Base-by-base conservation (phyloP, 2,797 vertebrate species). In the Cossypha heuglini region DNA sequence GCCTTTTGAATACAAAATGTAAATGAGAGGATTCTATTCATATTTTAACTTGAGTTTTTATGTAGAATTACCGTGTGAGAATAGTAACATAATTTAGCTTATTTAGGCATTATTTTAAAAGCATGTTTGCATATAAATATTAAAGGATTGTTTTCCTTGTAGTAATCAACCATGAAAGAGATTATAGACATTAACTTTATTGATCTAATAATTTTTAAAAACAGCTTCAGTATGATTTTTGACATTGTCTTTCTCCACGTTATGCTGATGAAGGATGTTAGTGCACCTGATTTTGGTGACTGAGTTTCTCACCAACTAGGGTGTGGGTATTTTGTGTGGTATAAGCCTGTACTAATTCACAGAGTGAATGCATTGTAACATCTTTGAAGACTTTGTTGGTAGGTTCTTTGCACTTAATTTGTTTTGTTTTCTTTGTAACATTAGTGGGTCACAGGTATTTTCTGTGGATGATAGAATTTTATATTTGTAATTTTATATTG, bases 161-260 rank as follows among this genome's bases (percentile, higher is more conserved):
- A 43, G 51, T 58, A 45, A 69, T 74, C 18, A 64, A 10, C 28
- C 21, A 63, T 61, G 17, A 74, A 83, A 69, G 25, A 64, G 11
- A 45, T 31, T 0, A 21, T 21, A 16, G 3, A 28, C 5, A 9
- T 35, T 33, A 21, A 35, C 75, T 78, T 58, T 51, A 29, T 49
- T 61, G 11, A 28, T 15, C 6, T 28, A 68, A 8, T 35, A 26
- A 24, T 52, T 83, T 11, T 2, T 19, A 77, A 83, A 51, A 77
- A 48, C 63, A 42, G 0, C 8, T 58, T 83, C 7, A 37, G 13
- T 54, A 72, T 3, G 3, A 26, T 64, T 68, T 82, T 71, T 37
- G 1, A 45, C 10, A 14, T 25, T 58, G 66, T 77, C 11, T 69
- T 85, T 73, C 21, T 58, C 25, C 7, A 7, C 0, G 0, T 59